Conservation (phyloP, 1,140 invertebrate genomes). For the Teleopsis dalmanni region DNA sequence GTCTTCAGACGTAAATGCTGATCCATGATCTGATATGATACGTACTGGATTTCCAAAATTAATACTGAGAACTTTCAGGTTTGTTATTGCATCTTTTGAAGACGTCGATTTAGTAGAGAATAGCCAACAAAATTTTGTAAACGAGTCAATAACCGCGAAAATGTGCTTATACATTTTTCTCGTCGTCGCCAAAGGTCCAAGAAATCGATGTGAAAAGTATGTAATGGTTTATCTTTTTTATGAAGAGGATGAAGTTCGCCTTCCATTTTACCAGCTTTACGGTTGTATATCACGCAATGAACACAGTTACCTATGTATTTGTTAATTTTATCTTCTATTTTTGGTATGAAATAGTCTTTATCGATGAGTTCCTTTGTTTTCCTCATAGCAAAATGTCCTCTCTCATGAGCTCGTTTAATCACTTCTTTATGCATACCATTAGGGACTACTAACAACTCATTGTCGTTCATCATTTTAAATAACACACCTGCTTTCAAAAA, state of each 20-base stretch:
- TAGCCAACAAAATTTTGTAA: constrained; percentile 43
- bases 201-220: constrained; percentile 19
- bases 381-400: constrained; percentile 36
- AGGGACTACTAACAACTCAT: constrained; percentile 26
- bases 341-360: constrained; percentile 41
- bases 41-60: neutral
- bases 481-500: constrained; percentile 17
- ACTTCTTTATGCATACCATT: constrained; percentile 28
- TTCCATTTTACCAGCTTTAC: constrained; percentile 8
- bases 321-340: constrained; percentile 30
- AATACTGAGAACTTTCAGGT: neutral
- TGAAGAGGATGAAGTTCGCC: constrained; percentile 2
- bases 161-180: constrained; percentile 43
- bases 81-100: constrained; percentile 21
- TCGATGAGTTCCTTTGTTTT: constrained; percentile 41
- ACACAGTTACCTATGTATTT: constrained; percentile 32
- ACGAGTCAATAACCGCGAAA: constrained; percentile 38
- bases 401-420: constrained; percentile 28
- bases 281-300: constrained; percentile 24
- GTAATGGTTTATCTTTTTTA: constrained; percentile 7
- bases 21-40: constrained; percentile 5
- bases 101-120: constrained; percentile 34
- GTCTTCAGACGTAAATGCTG: constrained; percentile 2
- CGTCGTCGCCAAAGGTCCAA: constrained; percentile 36
- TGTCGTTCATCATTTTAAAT: constrained; percentile 18